phyloP scores from a whole-genome alignment of 2,113 vertebrate genomes.

The Ceyx margarethae region DNA sequence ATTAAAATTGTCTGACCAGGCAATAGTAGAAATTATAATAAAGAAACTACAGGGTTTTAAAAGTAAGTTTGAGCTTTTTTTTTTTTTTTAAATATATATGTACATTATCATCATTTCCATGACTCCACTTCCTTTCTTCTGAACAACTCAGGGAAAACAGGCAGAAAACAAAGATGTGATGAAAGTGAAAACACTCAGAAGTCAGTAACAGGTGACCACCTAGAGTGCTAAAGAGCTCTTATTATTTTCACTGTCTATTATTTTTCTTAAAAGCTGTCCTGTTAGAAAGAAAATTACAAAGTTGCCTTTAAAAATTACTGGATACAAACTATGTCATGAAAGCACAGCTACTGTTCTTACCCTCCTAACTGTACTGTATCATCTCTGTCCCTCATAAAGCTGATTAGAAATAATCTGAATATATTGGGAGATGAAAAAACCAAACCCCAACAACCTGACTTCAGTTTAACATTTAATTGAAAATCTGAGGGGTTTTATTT shows the following conservation, averaged over 20 bases:
- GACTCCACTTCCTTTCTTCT: not conserved
- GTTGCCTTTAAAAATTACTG: slow-evolving; percentile 3
- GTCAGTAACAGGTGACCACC: not conserved
- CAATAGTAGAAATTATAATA: not conserved
- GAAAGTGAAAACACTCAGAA: not conserved
- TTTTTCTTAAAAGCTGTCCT: not conserved
- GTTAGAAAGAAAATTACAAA: not conserved
- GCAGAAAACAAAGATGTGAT: not conserved
- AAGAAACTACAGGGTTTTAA: not conserved
- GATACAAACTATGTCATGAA: not conserved
- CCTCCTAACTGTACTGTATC: not conserved
- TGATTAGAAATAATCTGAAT: not conserved
- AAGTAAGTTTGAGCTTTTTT: not conserved
- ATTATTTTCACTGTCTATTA: not conserved
- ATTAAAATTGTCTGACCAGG: not conserved
- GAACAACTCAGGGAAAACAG: not conserved
- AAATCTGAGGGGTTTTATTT: slow-evolving; percentile 41
- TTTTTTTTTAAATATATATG: not conserved
- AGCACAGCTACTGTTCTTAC: not conserved
- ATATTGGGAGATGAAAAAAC: not conserved
- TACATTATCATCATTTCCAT: not conserved
- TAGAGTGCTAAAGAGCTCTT: not conserved
- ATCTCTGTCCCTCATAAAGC: not conserved
- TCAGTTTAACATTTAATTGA: slow-evolving; percentile 65
- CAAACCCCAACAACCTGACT: not conserved